Evolutionary conservation across 2,113 vertebrate genomes (phyloP), one percentile per base, ranked within the genome.

Genomic region (Phyllostomus discolor): DNA sequence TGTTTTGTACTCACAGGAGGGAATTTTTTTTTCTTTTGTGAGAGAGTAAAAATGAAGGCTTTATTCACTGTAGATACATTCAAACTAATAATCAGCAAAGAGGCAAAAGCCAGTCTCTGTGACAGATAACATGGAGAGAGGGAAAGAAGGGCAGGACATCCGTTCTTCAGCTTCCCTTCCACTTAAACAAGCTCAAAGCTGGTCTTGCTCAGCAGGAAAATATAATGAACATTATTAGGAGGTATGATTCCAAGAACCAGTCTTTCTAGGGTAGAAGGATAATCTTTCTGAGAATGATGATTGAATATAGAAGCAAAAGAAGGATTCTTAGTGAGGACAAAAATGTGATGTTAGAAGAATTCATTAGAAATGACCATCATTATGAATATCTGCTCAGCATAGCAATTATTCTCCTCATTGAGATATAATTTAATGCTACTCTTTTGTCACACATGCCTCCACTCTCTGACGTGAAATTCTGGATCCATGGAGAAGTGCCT

Each of bases 81-180:
- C 78, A 94, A 83, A 89, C 57, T 83, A 95, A 96, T 81, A 83
- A 96, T 91, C 87, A 92, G 64, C 41, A 69, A 85, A 96, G 76
- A 88, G 38, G 70, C 41, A 80, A 87, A 85, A 93, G 75, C 62
- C 57, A 46, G 91, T 50, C 70, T 78, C 86, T 91, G 28, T 83
- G 86, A 93, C 73, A 91, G 88, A 93, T 94, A 76, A 31, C 31
- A 8, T 38, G 64, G 17, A 57, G 46, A 94, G 86, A 93, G 2
- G 85, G 46, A 94, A 91, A 75, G 54, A 89, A 97, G 75, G 52
- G 20, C 46, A 79, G 24, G 59, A 57, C 59, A 50, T 73, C 50
- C 1, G 17, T 97, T 85, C 89, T 79, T 90, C 78, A 92, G 79
- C n/a, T n/a, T 85, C 5, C 38, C 46, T 90, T 95, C 76, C 78